Evolutionary conservation across 1,140 invertebrate species (phyloP).

Genomic region (Phocides pigmalion): DNA sequence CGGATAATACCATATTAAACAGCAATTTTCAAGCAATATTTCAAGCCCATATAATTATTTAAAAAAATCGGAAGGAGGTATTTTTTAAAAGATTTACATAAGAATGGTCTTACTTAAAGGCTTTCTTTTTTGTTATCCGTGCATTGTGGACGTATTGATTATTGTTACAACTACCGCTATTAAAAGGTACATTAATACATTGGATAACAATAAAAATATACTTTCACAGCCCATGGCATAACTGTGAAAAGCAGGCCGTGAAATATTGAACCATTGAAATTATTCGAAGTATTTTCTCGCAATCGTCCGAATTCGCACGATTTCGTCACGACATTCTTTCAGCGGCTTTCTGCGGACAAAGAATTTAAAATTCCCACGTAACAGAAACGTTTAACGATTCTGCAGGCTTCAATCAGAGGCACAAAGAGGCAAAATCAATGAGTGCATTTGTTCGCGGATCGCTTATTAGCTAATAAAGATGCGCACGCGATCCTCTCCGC

Average conservation of each 20-base stretch:
- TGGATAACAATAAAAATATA: constrained; percentile 2
- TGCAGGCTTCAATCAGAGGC: constrained; percentile 32
- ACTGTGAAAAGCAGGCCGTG: constrained; percentile 4
- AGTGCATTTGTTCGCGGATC: constrained; percentile 23
- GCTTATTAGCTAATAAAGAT: constrained; percentile 32
- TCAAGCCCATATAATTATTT: no score
- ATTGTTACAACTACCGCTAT: no score
- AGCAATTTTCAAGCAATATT: no score
- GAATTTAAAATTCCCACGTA: constrained; percentile 34
- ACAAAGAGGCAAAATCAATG: constrained; percentile 33
- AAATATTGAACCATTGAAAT: constrained; percentile 8
- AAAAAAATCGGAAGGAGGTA: no score
- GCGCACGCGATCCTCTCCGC: constrained; percentile 17
- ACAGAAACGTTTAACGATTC: constrained; percentile 28
- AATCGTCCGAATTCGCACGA: constrained; percentile 11
- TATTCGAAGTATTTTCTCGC: constrained; percentile 8
- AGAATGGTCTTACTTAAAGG: background rate
- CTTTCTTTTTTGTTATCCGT: background rate
- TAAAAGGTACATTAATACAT: background rate
- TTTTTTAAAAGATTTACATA: no score
- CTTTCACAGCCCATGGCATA: background rate
- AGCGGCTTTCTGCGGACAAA: background rate
- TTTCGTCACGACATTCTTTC: constrained; percentile 26
- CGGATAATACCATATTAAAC: no score
- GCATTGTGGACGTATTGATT: no score